These are phyloP conservation scores for Labia minor DNA, from an alignment of 2,888 invertebrate genomes.

Conservation along the genomic window DNA sequence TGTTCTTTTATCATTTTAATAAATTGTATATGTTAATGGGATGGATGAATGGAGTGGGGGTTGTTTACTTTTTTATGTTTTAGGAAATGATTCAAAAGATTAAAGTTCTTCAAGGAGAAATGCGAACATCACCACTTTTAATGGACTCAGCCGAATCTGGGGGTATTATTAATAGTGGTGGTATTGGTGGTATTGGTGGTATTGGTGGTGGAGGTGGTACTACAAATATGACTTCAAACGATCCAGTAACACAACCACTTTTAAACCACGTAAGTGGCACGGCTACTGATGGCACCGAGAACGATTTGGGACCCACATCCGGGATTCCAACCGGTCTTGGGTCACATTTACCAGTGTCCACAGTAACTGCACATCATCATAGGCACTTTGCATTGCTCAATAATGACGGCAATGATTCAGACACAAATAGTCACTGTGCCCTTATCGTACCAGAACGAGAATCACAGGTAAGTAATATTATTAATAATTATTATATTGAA, in stretches of 20 bases:
- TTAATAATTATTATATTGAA: too few species aligned
- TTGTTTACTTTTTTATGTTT: constrained; percentile 50
- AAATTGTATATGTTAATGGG: too few species aligned
- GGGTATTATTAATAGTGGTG: neutral
- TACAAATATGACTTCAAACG: neutral
- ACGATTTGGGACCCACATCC: constrained; percentile 18
- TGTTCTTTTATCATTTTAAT: too few species aligned
- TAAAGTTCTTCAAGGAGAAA: constrained; percentile 60
- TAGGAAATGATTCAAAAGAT: constrained; percentile 88
- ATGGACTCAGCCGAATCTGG: constrained; percentile 17
- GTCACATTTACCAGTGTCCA: constrained; percentile 32
- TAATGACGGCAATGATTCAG: constrained; percentile 45
- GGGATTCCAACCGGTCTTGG: constrained; percentile 16
- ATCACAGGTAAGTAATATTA: neutral
- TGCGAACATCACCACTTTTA: constrained; percentile 29
- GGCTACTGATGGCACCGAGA: constrained; percentile 22
- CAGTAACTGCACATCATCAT: constrained; percentile 29
- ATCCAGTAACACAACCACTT: neutral
- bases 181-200: neutral
- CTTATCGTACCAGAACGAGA: constrained; percentile 30
- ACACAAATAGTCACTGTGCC: constrained; percentile 48
- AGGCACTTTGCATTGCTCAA: constrained; percentile 24
- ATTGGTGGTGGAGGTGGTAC: neutral
- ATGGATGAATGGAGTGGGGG: too few species aligned
- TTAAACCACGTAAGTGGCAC: constrained; percentile 18